These are phyloP conservation scores for Semnopithecus entellus DNA, from an alignment of 2,113 vertebrate species.

Conservation along the genomic window DNA sequence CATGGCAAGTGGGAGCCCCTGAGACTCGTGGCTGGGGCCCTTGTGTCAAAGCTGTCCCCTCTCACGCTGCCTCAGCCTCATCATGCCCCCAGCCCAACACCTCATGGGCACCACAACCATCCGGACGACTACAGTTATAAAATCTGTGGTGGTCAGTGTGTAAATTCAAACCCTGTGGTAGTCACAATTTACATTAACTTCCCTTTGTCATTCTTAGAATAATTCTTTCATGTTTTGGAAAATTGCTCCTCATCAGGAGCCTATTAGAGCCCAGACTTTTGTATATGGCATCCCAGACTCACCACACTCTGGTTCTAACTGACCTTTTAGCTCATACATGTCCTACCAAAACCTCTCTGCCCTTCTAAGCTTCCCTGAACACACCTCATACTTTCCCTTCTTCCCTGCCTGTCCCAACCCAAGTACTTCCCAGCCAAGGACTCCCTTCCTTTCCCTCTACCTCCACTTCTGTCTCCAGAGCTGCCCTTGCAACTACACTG, in stretches of 20 bases:
- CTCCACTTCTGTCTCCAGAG: not conserved
- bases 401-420: no score
- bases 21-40: no score
- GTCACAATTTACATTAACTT: not conserved
- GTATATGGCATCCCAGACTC: not conserved
- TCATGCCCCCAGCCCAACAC: no score
- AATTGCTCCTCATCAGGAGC: not conserved
- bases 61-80: no score
- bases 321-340: not conserved
- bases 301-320: not conserved
- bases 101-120: not conserved
- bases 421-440: not conserved
- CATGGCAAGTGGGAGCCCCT: not conserved
- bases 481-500: not conserved
- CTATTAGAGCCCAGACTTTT: not conserved
- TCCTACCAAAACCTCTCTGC: not conserved
- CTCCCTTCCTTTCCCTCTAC: not conserved
- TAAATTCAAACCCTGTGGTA: not conserved
- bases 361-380: not conserved
- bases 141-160: not conserved
- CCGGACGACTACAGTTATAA: not conserved
- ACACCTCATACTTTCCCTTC: not conserved
- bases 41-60: not conserved
- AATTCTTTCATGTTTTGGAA: not conserved
- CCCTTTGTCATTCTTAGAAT: not conserved